These are phyloP conservation scores for Drosophila cracens DNA, from an alignment of 2,888 invertebrate species.

Conservation along the genomic window DNA sequence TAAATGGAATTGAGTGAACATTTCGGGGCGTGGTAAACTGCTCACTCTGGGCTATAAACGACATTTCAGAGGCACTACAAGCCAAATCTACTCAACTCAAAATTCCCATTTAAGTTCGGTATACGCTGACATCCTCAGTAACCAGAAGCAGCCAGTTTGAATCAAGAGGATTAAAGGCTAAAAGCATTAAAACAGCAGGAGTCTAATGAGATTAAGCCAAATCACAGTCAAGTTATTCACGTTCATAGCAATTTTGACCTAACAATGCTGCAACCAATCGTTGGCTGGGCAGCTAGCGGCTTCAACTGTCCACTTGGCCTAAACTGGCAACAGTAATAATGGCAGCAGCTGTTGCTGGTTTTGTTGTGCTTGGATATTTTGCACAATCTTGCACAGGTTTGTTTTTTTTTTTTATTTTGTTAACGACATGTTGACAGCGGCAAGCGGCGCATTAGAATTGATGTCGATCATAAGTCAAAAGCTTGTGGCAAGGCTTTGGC, in stretches of 20 bases:
- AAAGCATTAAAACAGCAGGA: conserved; percentile 10
- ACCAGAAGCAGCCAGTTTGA: neutral
- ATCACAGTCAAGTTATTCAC: neutral
- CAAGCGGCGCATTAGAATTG: conserved; percentile 77
- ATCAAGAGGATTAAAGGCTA: conserved; percentile 6
- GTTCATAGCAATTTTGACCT: neutral
- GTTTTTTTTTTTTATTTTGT: conserved; percentile 39
- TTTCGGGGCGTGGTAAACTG: conserved; percentile 46
- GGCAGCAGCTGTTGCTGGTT: conserved; percentile 24
- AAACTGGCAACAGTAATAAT: conserved; percentile 26
- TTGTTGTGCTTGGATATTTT: conserved; percentile 29
- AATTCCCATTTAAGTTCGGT: neutral
- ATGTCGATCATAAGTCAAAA: conserved; percentile 81
- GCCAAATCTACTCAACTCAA: neutral
- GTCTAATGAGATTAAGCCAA: conserved; percentile 2
- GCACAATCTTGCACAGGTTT: conserved; percentile 35
- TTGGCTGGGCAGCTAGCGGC: conserved; percentile 32
- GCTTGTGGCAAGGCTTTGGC: conserved; percentile 69
- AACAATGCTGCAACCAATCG: conserved; percentile 1
- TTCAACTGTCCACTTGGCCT: conserved; percentile 51
- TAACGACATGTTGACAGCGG: conserved; percentile 81
- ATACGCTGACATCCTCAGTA: neutral
- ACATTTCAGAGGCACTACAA: conserved; percentile 32
- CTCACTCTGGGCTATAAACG: conserved; percentile 13
- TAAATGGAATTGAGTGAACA: conserved; percentile 60